These are phyloP conservation scores for Ashinkailepas kermadecensis DNA, from an alignment of 2,888 invertebrate species.

Conservation along the genomic window DNA sequence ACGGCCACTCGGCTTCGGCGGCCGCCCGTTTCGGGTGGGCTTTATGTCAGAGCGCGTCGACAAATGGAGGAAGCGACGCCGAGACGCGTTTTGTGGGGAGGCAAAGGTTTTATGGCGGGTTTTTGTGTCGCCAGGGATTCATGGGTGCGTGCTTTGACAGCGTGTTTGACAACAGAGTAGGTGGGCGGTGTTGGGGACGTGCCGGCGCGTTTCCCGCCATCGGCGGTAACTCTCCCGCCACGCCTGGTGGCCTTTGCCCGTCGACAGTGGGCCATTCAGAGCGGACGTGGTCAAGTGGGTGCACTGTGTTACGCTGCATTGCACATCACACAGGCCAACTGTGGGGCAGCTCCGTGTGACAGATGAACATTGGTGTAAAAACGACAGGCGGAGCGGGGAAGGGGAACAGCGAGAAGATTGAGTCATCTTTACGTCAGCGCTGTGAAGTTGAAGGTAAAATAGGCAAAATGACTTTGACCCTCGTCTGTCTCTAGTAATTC, in stretches of 20 bases:
- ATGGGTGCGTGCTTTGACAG: neutral
- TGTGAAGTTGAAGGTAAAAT: no score
- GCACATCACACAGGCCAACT: no score
- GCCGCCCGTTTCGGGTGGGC: neutral
- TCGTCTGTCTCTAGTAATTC: no score
- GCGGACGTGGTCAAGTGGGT: no score
- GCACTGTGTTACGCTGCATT: no score
- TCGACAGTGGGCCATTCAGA: no score
- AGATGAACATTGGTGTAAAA: no score
- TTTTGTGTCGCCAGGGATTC: constrained; percentile 13
- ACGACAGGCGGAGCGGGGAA: no score
- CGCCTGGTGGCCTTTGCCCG: neutral
- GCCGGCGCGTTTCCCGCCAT: neutral
- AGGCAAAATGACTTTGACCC: no score
- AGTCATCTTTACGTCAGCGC: no score
- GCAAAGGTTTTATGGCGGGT: constrained; percentile 12
- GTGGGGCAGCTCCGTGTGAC: no score
- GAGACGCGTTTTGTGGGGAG: neutral
- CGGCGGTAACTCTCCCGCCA: neutral
- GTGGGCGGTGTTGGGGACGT: neutral
- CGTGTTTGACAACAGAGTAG: constrained; percentile 8
- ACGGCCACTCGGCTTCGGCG: neutral
- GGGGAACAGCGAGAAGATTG: no score
- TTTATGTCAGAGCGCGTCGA: neutral
- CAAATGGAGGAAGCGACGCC: neutral